Base-by-base conservation (phyloP, 2,888 invertebrate genomes). In the Leucoptera coffeella region DNA sequence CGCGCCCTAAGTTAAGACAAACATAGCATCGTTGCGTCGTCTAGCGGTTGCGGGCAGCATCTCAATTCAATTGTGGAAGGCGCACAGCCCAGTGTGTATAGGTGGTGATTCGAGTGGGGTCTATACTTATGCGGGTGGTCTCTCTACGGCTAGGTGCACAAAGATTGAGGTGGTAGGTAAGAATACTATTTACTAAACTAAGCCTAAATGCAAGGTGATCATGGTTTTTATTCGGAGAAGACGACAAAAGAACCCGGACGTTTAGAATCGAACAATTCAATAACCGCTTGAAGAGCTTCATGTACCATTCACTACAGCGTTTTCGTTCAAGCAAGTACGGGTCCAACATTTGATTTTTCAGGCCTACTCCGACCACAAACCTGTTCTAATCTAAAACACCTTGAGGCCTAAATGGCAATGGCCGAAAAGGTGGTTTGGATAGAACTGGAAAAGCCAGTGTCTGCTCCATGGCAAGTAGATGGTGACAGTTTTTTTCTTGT, bases 391-490 rank as follows among this genome's bases (percentile, higher is more conserved):
- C 30, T 2, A 8, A 8, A 2, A 30, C 22, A 3, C 22, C 30
- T 9, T 10, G 10, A 2, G 30, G 30, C n/a, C 27, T 27, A n/a
- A 13, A 4, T 15, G 12, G n/a, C 10, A 3, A 6, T 15, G 7
- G 14, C 9, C 27, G 17, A 5, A 14, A 15, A n/a, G 17, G 4
- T n/a, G n/a, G n/a, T n/a, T n/a, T n/a, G n/a, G n/a, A n/a, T n/a
- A n/a, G n/a, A n/a, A n/a, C n/a, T n/a, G 17, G 17, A 13, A 22
- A 9, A 3, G 21, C 7, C 26, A 23, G 12, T 21, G n/a, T 27
- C 15, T 24, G 22, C 6, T 12, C 31, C 35, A 29, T 38, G 35
- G 17, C 32, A 38, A 7, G 40, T 38, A 1, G 37, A 35, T 4
- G 36, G 30, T 29, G 33, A 29, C 2, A 35, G n/a, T 8, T 27